Percentiles rank a stretch among this genome's conserved stretches.
Evolutionary conservation across 2,888 invertebrate species (phyloP).

Genomic region (Pandemis cinnamomeana): DNA sequence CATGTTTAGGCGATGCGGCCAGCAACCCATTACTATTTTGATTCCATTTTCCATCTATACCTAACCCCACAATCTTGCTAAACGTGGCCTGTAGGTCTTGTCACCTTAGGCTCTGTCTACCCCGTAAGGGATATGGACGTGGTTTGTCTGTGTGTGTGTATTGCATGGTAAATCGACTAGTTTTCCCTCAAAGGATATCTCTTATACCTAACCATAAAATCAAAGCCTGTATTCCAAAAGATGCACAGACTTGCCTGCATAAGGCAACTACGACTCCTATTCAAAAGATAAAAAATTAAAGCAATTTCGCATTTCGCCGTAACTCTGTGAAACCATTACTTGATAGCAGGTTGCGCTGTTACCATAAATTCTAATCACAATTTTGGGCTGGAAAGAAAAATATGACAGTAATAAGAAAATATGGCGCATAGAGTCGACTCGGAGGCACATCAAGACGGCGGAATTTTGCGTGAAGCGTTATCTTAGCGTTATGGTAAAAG

Average conservation of each 20-base stretch:
- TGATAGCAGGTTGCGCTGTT: constrained; percentile 47
- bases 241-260: background rate
- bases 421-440: constrained; percentile 42
- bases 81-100: no score
- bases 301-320: constrained; percentile 10
- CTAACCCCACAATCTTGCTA: no score
- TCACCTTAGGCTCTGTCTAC: no score
- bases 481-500: background rate
- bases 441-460: constrained; percentile 4
- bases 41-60: no score
- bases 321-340: constrained; percentile 31
- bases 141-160: no score
- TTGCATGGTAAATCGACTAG: no score
- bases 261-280: background rate
- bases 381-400: constrained; percentile 64
- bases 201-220: background rate
- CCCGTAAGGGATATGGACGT: no score
- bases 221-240: background rate
- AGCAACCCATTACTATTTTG: no score
- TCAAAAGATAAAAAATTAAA: constrained; percentile 25
- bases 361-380: constrained; percentile 73
- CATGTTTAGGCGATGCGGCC: no score
- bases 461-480: constrained; percentile 2
- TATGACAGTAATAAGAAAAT: constrained; percentile 60
- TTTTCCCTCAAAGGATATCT: background rate